Conservation (phyloP, 1,140 invertebrate genomes). For the Drosophila elegans region DNA sequence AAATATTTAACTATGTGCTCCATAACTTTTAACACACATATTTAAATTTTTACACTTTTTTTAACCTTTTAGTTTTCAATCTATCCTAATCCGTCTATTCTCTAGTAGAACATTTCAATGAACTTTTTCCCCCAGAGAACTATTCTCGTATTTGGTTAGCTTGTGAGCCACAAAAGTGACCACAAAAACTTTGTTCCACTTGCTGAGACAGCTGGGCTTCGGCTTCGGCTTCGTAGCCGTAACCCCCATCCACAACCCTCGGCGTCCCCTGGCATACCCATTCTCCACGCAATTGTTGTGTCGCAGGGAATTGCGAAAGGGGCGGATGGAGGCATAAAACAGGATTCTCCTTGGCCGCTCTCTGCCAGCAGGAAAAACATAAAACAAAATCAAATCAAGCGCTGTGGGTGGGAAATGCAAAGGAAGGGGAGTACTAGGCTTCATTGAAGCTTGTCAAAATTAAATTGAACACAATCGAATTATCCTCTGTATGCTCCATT, state of each 20-base stretch:
- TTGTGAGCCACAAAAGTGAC: conserved; percentile 65
- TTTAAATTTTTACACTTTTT: background rate
- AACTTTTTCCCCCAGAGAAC: conserved; percentile 21
- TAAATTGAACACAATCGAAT: conserved; percentile 85
- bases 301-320: conserved; percentile 42
- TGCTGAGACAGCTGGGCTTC: conserved; percentile 14
- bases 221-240: conserved; percentile 7
- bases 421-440: conserved; percentile 23
- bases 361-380: conserved; percentile 71
- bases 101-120: background rate
- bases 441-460: conserved; percentile 84
- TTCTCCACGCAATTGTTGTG: conserved; percentile 54
- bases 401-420: conserved; percentile 29
- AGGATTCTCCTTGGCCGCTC: conserved; percentile 34
- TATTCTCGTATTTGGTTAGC: conserved; percentile 30
- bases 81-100: background rate
- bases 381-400: conserved; percentile 82
- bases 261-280: conserved; percentile 10
- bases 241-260: conserved; percentile 2
- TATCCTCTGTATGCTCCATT: conserved; percentile 81
- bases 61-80: background rate
- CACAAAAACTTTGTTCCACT: conserved; percentile 59
- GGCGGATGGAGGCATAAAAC: conserved; percentile 31
- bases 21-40: too few relatives aligned
- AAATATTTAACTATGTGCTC: background rate